A percentile compares a stretch with the other conserved stretches of the same genome.
Conservation (phyloP, 1,140 invertebrate species). For the Drosophila pallidifrons region DNA sequence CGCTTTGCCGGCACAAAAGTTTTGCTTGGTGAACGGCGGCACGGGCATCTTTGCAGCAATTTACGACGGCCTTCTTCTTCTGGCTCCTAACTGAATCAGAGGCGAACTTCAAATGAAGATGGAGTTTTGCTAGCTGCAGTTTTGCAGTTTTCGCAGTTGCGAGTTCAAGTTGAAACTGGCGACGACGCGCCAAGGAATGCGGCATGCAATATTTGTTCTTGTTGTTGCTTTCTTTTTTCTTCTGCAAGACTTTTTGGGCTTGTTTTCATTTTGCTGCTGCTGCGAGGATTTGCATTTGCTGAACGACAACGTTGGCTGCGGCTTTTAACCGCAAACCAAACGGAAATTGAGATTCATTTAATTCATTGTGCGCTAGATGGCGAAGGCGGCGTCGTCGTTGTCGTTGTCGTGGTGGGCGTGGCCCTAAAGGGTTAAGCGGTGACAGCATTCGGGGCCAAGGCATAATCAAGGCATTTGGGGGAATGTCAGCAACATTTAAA, state of each 20-base stretch:
- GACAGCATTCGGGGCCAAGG: slow-evolving; percentile 57
- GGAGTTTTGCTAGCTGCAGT: slow-evolving; percentile 12
- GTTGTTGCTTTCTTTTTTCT: slow-evolving; percentile 49
- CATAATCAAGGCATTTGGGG: slow-evolving; percentile 38
- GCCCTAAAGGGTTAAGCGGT: slow-evolving; percentile 67
- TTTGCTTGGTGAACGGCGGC: slow-evolving; percentile 48
- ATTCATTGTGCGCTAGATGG: slow-evolving; percentile 69
- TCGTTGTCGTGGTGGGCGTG: background rate
- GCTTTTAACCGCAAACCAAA: slow-evolving; percentile 83
- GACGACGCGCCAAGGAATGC: slow-evolving; percentile 32
- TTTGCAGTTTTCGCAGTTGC: background rate
- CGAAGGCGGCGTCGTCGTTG: background rate
- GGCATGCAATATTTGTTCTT: slow-evolving; percentile 40
- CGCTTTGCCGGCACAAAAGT: slow-evolving; percentile 66
- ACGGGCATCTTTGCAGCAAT: slow-evolving; percentile 78
- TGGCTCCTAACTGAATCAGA: slow-evolving; percentile 31
- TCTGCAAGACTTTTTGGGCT: slow-evolving; percentile 62
- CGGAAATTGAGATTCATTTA: slow-evolving; percentile 84
- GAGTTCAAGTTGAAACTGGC: slow-evolving; percentile 25
- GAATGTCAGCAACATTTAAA: slow-evolving; percentile 72
- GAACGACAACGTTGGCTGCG: slow-evolving; percentile 57
- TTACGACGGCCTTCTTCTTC: slow-evolving; percentile 57
- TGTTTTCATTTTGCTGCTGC: slow-evolving; percentile 70
- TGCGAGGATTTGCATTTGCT: slow-evolving; percentile 72
- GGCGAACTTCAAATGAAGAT: slow-evolving; percentile 62